A percentile compares a stretch with the other conserved stretches of the same genome.
Conservation (phyloP, 2,113 vertebrate genomes). For the Phycodurus eques region DNA sequence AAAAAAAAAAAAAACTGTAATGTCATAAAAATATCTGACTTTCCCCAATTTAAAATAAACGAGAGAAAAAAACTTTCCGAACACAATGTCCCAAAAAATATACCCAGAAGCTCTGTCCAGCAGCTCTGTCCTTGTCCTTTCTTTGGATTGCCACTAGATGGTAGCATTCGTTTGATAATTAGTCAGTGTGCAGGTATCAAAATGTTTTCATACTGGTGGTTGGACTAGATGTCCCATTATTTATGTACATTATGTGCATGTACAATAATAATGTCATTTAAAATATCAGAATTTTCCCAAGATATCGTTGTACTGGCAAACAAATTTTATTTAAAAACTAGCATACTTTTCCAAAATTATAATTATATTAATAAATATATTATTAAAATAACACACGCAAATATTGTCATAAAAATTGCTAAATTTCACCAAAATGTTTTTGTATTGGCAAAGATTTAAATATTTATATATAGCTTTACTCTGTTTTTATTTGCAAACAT, state of each 20-base stretch:
- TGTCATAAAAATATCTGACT: no score
- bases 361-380: no score
- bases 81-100: no score
- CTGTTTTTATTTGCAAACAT: no score
- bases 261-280: background rate
- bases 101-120: background rate
- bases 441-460: background rate
- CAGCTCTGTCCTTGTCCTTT: background rate
- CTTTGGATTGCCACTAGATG: conserved; percentile 34
- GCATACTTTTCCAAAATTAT: no score
- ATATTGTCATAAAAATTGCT: no score
- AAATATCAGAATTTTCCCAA: background rate
- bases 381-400: no score
- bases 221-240: background rate
- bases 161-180: conserved; percentile 22
- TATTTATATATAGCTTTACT: no score
- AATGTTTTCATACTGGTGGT: background rate
- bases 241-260: background rate
- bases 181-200: background rate
- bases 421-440: no score
- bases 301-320: no score
- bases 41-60: background rate
- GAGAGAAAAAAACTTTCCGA: background rate
- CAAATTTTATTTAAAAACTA: no score
- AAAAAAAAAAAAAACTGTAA: no score